Evolutionary conservation across 2,888 invertebrate genomes (phyloP).

Genomic region (Leptopterna dolabrata): DNA sequence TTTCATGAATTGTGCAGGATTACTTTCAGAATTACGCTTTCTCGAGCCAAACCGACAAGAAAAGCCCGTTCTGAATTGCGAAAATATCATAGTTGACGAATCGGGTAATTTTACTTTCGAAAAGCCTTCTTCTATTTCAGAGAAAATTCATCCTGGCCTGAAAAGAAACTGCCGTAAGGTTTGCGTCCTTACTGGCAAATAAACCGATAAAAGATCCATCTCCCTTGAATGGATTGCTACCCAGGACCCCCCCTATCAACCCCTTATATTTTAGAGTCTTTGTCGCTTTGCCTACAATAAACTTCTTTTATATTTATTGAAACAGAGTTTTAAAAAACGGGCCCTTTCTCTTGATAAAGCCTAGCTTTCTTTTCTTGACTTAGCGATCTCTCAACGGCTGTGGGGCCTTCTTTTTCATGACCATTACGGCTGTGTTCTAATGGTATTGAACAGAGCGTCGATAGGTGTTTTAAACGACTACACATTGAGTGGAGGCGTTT

Average conservation of each 20-base stretch:
- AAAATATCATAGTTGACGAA: not conserved
- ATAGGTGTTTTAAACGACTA: not conserved
- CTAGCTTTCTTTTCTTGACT: not conserved
- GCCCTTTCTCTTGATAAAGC: not conserved
- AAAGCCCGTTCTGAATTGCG: not conserved
- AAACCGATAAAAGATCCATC: constrained; percentile 40
- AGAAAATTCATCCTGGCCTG: not conserved
- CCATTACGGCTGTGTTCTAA: constrained; percentile 21
- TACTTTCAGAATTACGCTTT: not conserved
- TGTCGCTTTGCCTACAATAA: constrained; percentile 10
- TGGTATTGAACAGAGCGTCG: constrained; percentile 12
- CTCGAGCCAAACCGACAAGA: not conserved
- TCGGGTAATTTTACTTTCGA: not conserved
- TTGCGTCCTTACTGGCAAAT: constrained; percentile 8
- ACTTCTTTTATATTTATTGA: constrained; percentile 1
- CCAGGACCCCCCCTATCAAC: not conserved
- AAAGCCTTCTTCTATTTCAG: not conserved
- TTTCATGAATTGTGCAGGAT: not conserved
- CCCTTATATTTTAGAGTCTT: constrained; percentile 26
- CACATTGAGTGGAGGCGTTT: too few species aligned
- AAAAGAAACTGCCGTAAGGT: not conserved
- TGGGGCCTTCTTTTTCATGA: not conserved
- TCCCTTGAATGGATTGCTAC: constrained; percentile 9
- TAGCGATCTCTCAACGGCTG: not conserved
- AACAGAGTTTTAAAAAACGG: not conserved